A percentile compares a stretch with the other conserved stretches of the same genome.
Conservation (phyloP, 1,140 invertebrate species). For the Sitobion miscanthi region DNA sequence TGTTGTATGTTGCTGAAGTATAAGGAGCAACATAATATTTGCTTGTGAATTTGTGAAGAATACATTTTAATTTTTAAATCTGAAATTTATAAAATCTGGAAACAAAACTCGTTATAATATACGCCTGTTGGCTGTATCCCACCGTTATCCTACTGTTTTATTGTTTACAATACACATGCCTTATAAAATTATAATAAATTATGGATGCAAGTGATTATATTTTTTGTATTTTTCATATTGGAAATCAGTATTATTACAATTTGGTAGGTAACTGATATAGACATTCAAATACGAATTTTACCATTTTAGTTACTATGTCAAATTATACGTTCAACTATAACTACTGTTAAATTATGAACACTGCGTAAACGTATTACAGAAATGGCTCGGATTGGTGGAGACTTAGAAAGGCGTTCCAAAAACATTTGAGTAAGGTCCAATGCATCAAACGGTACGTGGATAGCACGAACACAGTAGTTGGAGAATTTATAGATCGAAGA, state of each 20-base stretch:
- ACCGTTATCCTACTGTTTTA: neutral
- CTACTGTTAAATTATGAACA: no score
- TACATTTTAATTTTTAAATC: neutral
- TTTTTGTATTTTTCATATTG: neutral
- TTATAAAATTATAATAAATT: neutral
- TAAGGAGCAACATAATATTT: neutral
- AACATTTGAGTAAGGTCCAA: constrained; percentile 75
- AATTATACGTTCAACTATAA: no score
- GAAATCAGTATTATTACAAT: neutral
- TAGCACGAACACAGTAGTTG: constrained; percentile 69
- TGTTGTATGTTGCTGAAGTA: neutral
- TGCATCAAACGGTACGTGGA: constrained; percentile 73
- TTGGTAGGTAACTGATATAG: neutral
- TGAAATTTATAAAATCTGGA: neutral
- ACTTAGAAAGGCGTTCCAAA: constrained; percentile 79
- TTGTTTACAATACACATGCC: neutral
- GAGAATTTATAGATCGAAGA: constrained; percentile 69
- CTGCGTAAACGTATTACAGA: constrained; percentile 64
- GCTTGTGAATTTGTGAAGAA: neutral
- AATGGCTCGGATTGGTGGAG: constrained; percentile 86
- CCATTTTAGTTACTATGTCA: neutral
- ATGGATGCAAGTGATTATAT: neutral
- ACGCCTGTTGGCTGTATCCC: no score
- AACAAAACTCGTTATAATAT: no score
- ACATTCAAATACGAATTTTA: neutral